A percentile compares a stretch with the other conserved stretches of the same genome.
These are phyloP conservation scores for Hystrix cristata DNA, from an alignment of 2,113 vertebrate genomes.

Conservation along the genomic window DNA sequence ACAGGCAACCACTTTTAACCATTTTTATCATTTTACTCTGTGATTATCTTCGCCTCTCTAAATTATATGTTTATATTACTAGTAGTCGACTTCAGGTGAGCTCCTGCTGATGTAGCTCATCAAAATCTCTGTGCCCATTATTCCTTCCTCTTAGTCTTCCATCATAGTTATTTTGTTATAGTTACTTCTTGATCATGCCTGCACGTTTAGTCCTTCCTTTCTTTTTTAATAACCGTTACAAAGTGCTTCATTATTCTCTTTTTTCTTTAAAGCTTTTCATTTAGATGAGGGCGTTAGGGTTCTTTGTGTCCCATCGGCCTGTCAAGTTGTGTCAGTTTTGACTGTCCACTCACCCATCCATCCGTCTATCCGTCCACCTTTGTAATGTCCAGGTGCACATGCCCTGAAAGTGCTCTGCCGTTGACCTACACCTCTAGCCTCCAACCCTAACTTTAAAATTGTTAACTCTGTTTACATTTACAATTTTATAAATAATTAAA, in stretches of 20 bases:
- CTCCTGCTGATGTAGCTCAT: not conserved
- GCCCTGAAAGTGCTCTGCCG: not conserved
- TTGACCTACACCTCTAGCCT: not conserved
- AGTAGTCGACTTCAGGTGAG: not conserved
- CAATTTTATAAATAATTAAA: not conserved
- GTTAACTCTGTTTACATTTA: constrained; percentile 21
- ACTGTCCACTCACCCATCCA: not conserved
- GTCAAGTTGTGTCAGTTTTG: not conserved
- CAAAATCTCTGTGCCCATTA: not conserved
- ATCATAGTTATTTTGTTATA: not conserved
- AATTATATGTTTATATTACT: constrained; percentile 10
- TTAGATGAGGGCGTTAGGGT: not conserved
- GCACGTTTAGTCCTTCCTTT: not conserved
- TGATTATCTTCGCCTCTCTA: not conserved
- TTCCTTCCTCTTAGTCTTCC: not conserved
- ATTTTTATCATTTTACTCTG: not conserved
- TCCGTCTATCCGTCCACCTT: not conserved
- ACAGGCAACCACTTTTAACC: not conserved
- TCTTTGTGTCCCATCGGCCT: not conserved
- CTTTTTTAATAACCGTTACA: not conserved
- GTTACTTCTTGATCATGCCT: not conserved
- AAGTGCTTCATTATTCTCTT: not conserved
- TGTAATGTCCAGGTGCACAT: not conserved
- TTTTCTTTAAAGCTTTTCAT: not conserved
- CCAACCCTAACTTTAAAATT: not conserved